phyloP scores from a whole-genome alignment of 2,113 vertebrate species.

The Anarhynchus alexandrinus region DNA sequence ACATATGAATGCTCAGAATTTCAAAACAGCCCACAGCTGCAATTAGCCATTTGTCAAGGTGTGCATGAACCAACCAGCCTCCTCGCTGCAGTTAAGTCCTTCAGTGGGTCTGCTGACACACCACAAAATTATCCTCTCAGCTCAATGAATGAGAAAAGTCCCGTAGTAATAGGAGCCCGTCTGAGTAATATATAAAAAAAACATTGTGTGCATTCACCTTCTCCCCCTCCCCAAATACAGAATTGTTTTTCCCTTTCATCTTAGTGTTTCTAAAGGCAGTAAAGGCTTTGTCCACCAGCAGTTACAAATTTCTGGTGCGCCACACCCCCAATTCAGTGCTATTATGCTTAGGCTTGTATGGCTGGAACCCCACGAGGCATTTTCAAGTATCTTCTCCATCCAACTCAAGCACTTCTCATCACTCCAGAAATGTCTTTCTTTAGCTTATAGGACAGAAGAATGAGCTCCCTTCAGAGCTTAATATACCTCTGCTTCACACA shows the following conservation, averaged over 20 bases:
- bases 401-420: constrained; percentile 28
- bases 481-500: constrained; percentile 5
- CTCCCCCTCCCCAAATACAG: background rate
- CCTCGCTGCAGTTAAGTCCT: background rate
- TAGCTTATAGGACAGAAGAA: constrained; percentile 20
- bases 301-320: constrained; percentile 13
- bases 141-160: background rate
- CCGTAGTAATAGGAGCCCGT: background rate
- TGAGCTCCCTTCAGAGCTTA: constrained; percentile 54
- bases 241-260: background rate
- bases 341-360: background rate
- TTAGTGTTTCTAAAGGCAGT: background rate
- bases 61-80: constrained; percentile 7
- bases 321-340: background rate
- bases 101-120: constrained; percentile 44
- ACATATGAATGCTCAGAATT: background rate
- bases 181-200: constrained; percentile 5
- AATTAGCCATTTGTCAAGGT: constrained; percentile 62
- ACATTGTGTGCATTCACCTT: background rate
- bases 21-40: background rate
- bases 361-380: constrained; percentile 12
- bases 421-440: constrained; percentile 30
- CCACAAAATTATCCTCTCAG: constrained; percentile 16
- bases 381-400: constrained; percentile 41
- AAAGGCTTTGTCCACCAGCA: constrained; percentile 6